These are phyloP conservation scores for Brachionus asplanchnoidis DNA, from an alignment of 1,140 invertebrate species.

Conservation along the genomic window DNA sequence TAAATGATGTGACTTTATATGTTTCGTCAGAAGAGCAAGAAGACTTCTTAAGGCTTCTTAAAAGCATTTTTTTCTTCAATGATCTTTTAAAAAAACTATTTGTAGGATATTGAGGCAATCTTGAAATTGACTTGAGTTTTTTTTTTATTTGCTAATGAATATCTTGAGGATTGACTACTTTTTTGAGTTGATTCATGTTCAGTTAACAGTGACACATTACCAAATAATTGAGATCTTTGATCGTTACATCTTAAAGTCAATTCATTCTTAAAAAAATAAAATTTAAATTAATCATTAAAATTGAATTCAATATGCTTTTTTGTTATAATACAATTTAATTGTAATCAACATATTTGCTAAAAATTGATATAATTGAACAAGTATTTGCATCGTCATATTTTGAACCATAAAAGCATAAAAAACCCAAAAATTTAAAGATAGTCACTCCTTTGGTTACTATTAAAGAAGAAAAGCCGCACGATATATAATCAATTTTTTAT, in stretches of 20 bases:
- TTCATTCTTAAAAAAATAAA: constrained; percentile 28
- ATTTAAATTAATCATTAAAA: neutral
- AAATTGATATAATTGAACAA: constrained; percentile 1
- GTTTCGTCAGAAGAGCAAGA: neutral
- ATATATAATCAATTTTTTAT: constrained; percentile 21
- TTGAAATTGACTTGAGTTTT: constrained; percentile 6
- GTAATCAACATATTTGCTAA: neutral
- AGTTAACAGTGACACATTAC: constrained; percentile 12
- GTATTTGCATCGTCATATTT: neutral
- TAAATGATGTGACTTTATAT: neutral
- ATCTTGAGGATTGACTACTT: neutral
- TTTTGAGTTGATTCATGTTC: constrained; percentile 3
- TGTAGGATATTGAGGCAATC: constrained; percentile 12
- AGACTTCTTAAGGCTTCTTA: neutral
- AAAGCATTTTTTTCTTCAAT: neutral
- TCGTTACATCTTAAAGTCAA: neutral
- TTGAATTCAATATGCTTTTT: neutral
- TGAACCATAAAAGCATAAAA: neutral
- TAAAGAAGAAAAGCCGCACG: neutral
- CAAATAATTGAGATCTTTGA: constrained; percentile 15
- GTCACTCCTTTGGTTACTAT: constrained; percentile 3
- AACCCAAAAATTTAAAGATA: neutral
- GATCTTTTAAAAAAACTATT: constrained; percentile 1
- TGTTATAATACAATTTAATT: neutral
- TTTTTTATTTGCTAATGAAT: constrained; percentile 3